Conservation (phyloP, 2,797 vertebrate species). For the Gambusia yucatana region DNA sequence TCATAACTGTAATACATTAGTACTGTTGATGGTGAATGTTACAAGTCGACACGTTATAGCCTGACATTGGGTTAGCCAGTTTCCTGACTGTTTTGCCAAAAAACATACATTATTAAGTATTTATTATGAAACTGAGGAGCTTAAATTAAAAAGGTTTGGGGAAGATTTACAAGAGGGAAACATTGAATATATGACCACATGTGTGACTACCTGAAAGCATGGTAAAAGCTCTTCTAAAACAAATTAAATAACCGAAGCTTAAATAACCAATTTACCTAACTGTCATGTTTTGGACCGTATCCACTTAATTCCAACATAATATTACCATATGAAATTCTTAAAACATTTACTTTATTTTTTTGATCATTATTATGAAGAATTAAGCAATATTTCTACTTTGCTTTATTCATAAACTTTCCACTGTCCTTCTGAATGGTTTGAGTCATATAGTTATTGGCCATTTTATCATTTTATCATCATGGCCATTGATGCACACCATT, state of each 20-base stretch:
- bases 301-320: not conserved
- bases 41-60: slow-evolving; percentile 10
- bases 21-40: slow-evolving; percentile 23
- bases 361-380: not conserved
- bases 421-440: not conserved
- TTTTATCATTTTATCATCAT: not conserved
- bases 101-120: slow-evolving; percentile 25
- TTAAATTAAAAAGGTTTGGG: slow-evolving; percentile 39
- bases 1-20: slow-evolving; percentile 26
- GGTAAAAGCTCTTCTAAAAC: not conserved
- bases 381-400: not conserved
- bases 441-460: not conserved
- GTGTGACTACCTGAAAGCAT: not conserved
- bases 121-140: slow-evolving; percentile 37
- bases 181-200: not conserved
- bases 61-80: slow-evolving; percentile 16
- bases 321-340: not conserved
- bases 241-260: not conserved
- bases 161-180: not conserved
- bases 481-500: not conserved
- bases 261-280: not conserved
- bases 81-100: slow-evolving; percentile 8
- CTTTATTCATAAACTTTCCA: not conserved
- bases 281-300: not conserved
- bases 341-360: not conserved